Conservation (phyloP, 2,888 invertebrate species). For the Itoplectis maculator region DNA sequence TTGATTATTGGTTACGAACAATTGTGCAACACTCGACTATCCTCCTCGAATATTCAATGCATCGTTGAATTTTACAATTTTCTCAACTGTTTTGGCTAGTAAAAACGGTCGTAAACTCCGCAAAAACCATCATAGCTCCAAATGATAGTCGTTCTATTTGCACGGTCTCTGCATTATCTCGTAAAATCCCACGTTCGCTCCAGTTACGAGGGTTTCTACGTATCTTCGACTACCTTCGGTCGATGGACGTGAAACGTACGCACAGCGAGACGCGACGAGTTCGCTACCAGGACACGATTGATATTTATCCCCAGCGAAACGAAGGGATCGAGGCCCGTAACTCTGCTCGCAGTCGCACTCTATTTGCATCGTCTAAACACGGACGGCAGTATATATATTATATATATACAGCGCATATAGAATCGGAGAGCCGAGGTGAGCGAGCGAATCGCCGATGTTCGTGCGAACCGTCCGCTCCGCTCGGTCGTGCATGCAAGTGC, state of each 20-base stretch:
- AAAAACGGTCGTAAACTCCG: too few species aligned
- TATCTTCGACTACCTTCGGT: too few species aligned
- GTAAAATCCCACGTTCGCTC: too few species aligned
- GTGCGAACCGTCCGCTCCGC: conserved; percentile 41
- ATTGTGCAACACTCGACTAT: too few species aligned
- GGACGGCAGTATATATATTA: background rate
- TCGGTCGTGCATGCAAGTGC: conserved; percentile 47
- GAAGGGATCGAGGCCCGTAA: conserved; percentile 23
- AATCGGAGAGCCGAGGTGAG: conserved; percentile 55
- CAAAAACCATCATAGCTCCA: too few species aligned
- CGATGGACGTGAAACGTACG: background rate
- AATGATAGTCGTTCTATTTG: too few species aligned
- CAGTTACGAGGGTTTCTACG: too few species aligned
- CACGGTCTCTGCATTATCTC: too few species aligned
- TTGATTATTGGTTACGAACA: too few species aligned
- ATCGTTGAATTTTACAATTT: too few species aligned
- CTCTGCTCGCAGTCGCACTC: background rate
- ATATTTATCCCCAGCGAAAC: conserved; percentile 13
- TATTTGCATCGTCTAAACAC: conserved; percentile 29
- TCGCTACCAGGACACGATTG: conserved; percentile 4
- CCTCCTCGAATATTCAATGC: too few species aligned
- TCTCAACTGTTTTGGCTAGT: too few species aligned
- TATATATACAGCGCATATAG: background rate
- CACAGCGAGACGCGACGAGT: background rate
- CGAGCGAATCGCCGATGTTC: conserved; percentile 45